phyloP scores from a whole-genome alignment of 2,113 vertebrate genomes.

The Actinemys pallida region DNA sequence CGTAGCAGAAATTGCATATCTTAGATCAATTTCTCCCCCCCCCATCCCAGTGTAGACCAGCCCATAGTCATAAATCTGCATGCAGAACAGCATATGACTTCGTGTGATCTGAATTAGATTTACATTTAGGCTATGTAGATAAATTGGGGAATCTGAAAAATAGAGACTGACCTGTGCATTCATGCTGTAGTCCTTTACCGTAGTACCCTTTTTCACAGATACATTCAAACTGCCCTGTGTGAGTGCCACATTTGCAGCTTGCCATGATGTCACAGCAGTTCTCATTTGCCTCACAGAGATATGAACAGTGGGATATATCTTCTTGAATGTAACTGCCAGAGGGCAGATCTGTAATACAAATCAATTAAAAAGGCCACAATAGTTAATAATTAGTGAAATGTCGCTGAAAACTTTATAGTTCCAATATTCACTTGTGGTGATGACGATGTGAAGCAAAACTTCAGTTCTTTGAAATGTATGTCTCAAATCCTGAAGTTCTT shows the following conservation, averaged over 20 bases:
- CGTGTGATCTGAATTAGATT: neutral
- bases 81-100: accelerated
- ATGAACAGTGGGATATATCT: conserved; percentile 88
- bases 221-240: conserved; percentile 98
- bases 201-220: conserved; percentile 97
- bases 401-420: neutral
- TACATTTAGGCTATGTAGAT: neutral
- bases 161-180: conserved; percentile 89
- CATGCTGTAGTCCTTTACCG: conserved; percentile 92
- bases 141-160: neutral
- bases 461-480: neutral
- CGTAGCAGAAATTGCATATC: no score
- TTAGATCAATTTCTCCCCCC: no score
- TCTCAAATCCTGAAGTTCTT: neutral
- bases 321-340: conserved; percentile 97
- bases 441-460: neutral
- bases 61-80: neutral
- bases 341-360: conserved; percentile 87
- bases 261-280: conserved; percentile 97
- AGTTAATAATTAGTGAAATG: neutral
- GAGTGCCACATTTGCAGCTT: conserved; percentile 96
- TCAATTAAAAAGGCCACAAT: neutral
- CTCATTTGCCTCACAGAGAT: conserved; percentile 88
- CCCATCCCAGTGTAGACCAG: no score
- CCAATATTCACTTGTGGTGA: neutral